Evolutionary conservation across 1,140 invertebrate genomes (phyloP).

Genomic region (Agraylea sexmaculata): DNA sequence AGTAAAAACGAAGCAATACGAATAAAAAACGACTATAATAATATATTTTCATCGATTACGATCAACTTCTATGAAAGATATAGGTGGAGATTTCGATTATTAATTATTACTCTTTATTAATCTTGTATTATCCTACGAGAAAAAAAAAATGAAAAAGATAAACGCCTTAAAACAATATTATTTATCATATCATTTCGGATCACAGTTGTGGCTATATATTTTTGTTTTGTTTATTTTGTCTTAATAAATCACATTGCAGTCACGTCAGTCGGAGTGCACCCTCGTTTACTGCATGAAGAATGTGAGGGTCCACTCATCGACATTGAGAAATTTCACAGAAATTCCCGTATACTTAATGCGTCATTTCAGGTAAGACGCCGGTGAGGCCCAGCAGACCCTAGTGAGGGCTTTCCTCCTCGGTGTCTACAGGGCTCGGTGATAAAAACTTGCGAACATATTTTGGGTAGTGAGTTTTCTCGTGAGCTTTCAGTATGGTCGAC

Average conservation of each 20-base stretch:
- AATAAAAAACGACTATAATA: too few species aligned
- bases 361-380: slow-evolving; percentile 1
- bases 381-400: slow-evolving; percentile 26
- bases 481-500: slow-evolving; percentile 79
- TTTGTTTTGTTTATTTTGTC: too few species aligned
- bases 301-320: background rate
- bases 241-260: slow-evolving; percentile 38
- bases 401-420: slow-evolving; percentile 64
- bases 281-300: slow-evolving; percentile 8
- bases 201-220: slow-evolving; percentile 44
- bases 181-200: slow-evolving; percentile 45
- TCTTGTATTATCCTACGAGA: too few species aligned
- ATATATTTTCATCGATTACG: too few species aligned
- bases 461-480: slow-evolving; percentile 84
- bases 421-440: slow-evolving; percentile 71
- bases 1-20: too few species aligned
- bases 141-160: too few species aligned
- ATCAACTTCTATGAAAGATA: too few species aligned
- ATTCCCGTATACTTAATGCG: slow-evolving; percentile 7
- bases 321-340: slow-evolving; percentile 19
- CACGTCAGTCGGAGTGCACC: slow-evolving; percentile 8
- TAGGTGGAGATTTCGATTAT: too few species aligned
- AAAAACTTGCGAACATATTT: slow-evolving; percentile 79
- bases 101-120: too few species aligned
- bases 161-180: slow-evolving; percentile 39